phyloP scores from a whole-genome alignment of 2,888 invertebrate genomes.

The Metacarcinus magister region DNA sequence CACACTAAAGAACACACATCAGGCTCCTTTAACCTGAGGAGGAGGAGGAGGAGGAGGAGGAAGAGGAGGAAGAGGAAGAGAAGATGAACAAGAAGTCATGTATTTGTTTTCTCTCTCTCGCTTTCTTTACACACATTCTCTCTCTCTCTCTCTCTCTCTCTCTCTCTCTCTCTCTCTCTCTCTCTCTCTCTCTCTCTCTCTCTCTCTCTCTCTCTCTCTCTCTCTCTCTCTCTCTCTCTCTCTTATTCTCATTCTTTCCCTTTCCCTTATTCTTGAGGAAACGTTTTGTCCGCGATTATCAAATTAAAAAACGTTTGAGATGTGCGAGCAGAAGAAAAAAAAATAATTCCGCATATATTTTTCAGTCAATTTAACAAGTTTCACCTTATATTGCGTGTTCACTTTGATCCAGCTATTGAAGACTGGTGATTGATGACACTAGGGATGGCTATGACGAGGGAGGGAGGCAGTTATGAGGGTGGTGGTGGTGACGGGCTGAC shows the following conservation, averaged over 20 bases:
- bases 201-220: too few species aligned
- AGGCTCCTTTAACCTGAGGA: background rate
- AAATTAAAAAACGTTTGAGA: background rate
- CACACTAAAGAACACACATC: background rate
- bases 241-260: too few species aligned
- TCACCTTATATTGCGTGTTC: background rate
- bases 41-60: background rate
- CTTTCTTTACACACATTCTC: too few species aligned
- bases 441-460: background rate
- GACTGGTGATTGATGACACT: too few species aligned
- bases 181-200: too few species aligned
- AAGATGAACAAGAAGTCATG: too few species aligned
- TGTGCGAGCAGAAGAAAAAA: background rate
- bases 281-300: background rate
- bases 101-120: background rate
- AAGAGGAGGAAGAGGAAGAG: background rate
- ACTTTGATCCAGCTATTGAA: too few species aligned
- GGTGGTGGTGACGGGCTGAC: background rate
- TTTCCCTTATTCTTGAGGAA: background rate
- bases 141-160: too few species aligned
- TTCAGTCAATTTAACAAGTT: background rate
- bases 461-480: background rate
- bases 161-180: too few species aligned
- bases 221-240: conserved; percentile 26
- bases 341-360: background rate